A percentile compares a stretch with the other conserved stretches of the same genome.
phyloP scores from a whole-genome alignment of 2,797 vertebrate species.

The Cryptoprocta ferox region DNA sequence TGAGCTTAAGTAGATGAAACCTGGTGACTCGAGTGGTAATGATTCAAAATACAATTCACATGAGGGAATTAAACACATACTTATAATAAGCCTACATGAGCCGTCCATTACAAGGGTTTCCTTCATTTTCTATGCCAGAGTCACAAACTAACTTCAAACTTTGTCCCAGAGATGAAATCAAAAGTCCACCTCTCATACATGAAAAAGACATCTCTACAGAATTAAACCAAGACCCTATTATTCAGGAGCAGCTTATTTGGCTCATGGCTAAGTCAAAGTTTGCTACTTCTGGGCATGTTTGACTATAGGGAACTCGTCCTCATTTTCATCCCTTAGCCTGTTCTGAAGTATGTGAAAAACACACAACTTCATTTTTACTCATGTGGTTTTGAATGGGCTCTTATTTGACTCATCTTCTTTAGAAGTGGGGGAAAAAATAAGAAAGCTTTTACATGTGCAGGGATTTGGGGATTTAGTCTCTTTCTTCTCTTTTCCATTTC shows the following conservation, averaged over 20 bases:
- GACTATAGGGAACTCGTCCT: conserved; percentile 77
- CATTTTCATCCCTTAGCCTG: conserved; percentile 75
- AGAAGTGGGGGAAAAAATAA: conserved; percentile 63
- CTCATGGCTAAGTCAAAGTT: conserved; percentile 80
- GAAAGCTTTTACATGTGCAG: conserved; percentile 72
- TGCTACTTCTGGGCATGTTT: conserved; percentile 80
- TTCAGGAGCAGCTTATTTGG: conserved; percentile 75
- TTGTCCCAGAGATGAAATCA: conserved; percentile 74
- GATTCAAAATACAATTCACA: conserved; percentile 35
- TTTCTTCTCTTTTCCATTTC: conserved; percentile 68
- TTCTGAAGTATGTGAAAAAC: conserved; percentile 77
- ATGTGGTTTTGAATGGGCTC: conserved; percentile 69
- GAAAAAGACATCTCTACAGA: conserved; percentile 72
- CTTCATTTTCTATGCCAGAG: conserved; percentile 75
- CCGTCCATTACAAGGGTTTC: conserved; percentile 42
- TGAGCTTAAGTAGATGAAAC: conserved; percentile 10
- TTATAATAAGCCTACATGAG: conserved; percentile 49
- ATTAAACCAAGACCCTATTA: conserved; percentile 77
- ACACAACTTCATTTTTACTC: conserved; percentile 76
- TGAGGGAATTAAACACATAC: conserved; percentile 52
- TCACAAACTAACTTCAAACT: conserved; percentile 78
- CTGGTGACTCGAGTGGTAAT: conserved; percentile 50
- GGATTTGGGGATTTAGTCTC: conserved; percentile 75
- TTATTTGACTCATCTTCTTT: conserved; percentile 73
- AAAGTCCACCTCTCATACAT: conserved; percentile 78